phyloP scores from a whole-genome alignment of 2,888 invertebrate species.

The Caenorhabditis sp. region DNA sequence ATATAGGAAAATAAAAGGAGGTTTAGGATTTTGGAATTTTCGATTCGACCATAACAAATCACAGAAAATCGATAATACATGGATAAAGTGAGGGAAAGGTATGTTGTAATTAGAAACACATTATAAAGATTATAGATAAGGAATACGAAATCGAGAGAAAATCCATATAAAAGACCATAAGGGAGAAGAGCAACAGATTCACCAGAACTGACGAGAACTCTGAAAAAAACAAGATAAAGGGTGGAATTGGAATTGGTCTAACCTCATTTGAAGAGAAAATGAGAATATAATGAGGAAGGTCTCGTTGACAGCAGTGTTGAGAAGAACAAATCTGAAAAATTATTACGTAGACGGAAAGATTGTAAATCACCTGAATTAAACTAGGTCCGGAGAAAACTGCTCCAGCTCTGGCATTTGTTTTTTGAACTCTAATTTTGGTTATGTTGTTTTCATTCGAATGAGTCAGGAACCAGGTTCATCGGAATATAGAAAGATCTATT shows the following conservation, averaged over 20 bases:
- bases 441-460: too few relatives aligned
- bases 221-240: not conserved
- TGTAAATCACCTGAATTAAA: too few relatives aligned
- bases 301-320: not conserved
- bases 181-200: slow-evolving; percentile 27
- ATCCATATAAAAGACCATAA: slow-evolving; percentile 16
- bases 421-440: too few relatives aligned
- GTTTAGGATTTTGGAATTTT: slow-evolving; percentile 2
- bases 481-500: too few relatives aligned
- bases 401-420: too few relatives aligned
- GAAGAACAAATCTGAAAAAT: not conserved
- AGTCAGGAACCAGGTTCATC: too few relatives aligned
- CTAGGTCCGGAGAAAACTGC: too few relatives aligned
- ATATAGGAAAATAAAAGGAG: slow-evolving; percentile 16
- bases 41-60: slow-evolving; percentile 28
- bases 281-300: not conserved
- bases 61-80: slow-evolving; percentile 29
- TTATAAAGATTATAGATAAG: slow-evolving; percentile 27
- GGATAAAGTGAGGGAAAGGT: slow-evolving; percentile 19
- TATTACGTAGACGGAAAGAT: too few relatives aligned
- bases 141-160: slow-evolving; percentile 11
- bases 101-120: slow-evolving; percentile 25
- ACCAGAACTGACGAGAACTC: slow-evolving; percentile 16
- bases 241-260: not conserved
- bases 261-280: not conserved